Evolutionary conservation across 35 echinoderm and acorn worm species (phyloP).

Genomic region (Ptychodera flava): DNA sequence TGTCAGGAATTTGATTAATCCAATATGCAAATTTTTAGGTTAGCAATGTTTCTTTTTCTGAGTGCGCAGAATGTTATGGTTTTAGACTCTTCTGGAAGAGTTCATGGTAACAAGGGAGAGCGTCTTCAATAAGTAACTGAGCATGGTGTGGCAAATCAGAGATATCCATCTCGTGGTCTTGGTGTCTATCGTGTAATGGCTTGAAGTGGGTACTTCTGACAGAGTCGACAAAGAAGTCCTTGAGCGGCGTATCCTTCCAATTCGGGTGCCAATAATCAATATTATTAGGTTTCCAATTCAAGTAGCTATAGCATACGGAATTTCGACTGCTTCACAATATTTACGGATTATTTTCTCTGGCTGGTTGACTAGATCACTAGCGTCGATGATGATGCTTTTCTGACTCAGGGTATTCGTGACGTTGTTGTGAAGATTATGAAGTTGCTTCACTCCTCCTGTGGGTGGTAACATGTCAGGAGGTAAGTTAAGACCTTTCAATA

Average conservation of each 20-base stretch:
- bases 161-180: constrained; percentile 3
- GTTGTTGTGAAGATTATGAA: constrained; percentile 47
- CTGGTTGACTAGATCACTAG: constrained; percentile 54
- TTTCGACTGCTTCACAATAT: constrained; percentile 57
- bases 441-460: constrained; percentile 32
- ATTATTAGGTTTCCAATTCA: constrained; percentile 36
- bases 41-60: too few species aligned
- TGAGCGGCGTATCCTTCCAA: constrained; percentile 3
- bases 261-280: constrained; percentile 18
- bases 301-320: constrained; percentile 38
- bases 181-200: not conserved
- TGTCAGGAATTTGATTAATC: too few species aligned
- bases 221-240: constrained; percentile 34
- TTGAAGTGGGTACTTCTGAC: constrained; percentile 36
- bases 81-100: not conserved
- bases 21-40: too few species aligned
- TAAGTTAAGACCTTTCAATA: not conserved
- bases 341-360: constrained; percentile 57
- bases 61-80: too few species aligned
- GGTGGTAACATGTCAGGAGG: not conserved
- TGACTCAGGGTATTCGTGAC: constrained; percentile 37
- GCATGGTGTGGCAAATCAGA: not conserved
- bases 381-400: constrained; percentile 55
- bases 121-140: not conserved
- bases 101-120: constrained; percentile 3